Conservation (phyloP, 2,888 invertebrate genomes). For the Sinotaia quadrata region DNA sequence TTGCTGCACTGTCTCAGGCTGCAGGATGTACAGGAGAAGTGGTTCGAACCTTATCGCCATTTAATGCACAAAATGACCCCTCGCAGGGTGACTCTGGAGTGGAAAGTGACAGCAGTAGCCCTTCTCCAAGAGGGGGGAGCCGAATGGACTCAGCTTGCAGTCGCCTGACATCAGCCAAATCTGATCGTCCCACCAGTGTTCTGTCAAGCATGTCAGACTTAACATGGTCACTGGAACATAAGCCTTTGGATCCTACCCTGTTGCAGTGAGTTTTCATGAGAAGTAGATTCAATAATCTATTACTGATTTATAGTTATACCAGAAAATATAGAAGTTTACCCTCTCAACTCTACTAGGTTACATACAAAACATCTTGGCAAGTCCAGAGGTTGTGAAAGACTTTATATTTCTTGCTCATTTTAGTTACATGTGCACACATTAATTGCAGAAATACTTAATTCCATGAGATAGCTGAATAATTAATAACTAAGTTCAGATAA, state of each 20-base stretch:
- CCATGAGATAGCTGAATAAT: too few species aligned
- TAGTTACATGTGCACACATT: too few species aligned
- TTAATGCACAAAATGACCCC: conserved; percentile 35
- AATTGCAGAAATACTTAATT: too few species aligned
- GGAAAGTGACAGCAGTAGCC: conserved; percentile 46
- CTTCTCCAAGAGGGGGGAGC: conserved; percentile 48
- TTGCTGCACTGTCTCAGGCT: conserved; percentile 67
- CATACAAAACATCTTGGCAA: too few species aligned
- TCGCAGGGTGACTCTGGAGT: conserved; percentile 19
- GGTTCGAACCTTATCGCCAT: conserved; percentile 56
- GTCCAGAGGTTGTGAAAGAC: too few species aligned
- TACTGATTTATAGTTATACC: too few species aligned
- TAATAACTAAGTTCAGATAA: too few species aligned
- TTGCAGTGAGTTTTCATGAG: conserved; percentile 69
- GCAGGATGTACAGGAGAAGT: conserved; percentile 67
- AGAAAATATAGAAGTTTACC: too few species aligned
- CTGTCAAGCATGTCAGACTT: conserved; percentile 65
- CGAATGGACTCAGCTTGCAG: conserved; percentile 33
- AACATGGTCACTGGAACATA: conserved; percentile 65
- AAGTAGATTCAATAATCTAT: too few species aligned
- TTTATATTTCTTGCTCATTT: too few species aligned
- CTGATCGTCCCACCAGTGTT: conserved; percentile 58
- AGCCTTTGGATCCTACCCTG: conserved; percentile 51
- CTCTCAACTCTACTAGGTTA: too few species aligned
- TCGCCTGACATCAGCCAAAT: conserved; percentile 41